Base-by-base conservation (phyloP, 2,797 vertebrate species). In the Botia kubotai region DNA sequence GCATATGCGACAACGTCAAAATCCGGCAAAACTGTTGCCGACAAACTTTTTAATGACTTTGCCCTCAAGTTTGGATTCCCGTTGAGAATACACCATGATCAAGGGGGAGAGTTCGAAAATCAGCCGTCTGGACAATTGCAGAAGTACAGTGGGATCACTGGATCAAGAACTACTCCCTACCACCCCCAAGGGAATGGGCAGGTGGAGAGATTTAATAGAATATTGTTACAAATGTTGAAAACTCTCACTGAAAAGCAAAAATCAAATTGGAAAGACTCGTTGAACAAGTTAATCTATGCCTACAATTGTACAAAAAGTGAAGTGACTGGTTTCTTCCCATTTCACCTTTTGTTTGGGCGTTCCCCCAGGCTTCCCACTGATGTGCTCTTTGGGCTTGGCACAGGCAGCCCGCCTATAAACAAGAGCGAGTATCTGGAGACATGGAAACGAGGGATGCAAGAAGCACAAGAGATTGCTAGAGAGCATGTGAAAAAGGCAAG, bases 11-110 rank as follows among this genome's bases (percentile, higher is more conserved):
- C 72, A 0, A 82, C 19, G 1, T 82, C 5, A n/a, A 87, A 86
- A 17, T 86, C 78, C 21, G 77, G 70, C 14, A 86, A 84, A 26
- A 87, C 78, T 0, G 83, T 71, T 7, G 81, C 86, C 50, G 81
- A 87, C 3, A 73, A 72, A 14, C 63, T 78, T 1, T 84, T 72
- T 2, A 77, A 82, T 17, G 66, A 82, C 11, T 86, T 50, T 72
- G 6, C 67, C 2, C 65, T 81, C 0, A 82, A 83, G 67, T 87
- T 81, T 65, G 81, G 75, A 0, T 76, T 77, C 6, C 77, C 66
- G 4, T 3, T 17, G 1, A 75, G 72, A 57, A 21, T 71, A 4
- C 81, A 83, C 7, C 82, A 79, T 3, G 33, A 80, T 67, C 36
- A 74, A 52, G 55, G 63, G 39, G 39, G n/a, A n/a, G 39, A 4